Conservation (phyloP, 2,113 vertebrate genomes). For the Chionis minor region DNA sequence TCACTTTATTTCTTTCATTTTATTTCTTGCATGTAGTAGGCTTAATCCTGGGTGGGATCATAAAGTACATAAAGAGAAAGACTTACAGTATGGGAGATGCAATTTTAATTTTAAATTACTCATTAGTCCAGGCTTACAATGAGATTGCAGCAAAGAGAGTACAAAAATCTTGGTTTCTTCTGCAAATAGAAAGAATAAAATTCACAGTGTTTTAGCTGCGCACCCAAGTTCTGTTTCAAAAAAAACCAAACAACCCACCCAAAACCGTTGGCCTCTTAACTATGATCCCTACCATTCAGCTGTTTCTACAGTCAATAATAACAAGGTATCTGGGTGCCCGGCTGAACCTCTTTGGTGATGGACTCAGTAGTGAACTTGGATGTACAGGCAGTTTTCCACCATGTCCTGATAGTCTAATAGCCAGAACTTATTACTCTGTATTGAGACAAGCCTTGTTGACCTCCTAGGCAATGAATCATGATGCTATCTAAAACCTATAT, state of each 20-base stretch:
- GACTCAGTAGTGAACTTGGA: not conserved
- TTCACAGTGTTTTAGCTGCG: not conserved
- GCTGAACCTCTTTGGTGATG: not conserved
- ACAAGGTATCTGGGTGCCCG: not conserved
- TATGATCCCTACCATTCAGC: not conserved
- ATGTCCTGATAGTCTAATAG: not conserved
- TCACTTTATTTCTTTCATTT: not conserved
- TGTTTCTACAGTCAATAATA: not conserved
- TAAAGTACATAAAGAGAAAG: not conserved
- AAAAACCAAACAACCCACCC: no score
- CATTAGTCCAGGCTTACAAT: not conserved
- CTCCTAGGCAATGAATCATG: not conserved
- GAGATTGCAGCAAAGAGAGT: not conserved
- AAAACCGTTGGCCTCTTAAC: not conserved
- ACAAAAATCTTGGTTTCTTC: not conserved
- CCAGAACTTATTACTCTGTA: not conserved
- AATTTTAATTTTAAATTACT: not conserved
- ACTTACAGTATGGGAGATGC: not conserved
- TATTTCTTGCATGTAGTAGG: not conserved
- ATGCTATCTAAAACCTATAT: accelerated
- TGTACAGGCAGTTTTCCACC: not conserved
- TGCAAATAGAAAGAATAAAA: not conserved
- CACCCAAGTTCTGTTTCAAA: not conserved
- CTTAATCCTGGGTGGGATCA: not conserved
- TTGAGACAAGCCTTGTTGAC: not conserved